Evolutionary conservation across 2,797 vertebrate genomes (phyloP).

Genomic region (Alfaro cultratus): DNA sequence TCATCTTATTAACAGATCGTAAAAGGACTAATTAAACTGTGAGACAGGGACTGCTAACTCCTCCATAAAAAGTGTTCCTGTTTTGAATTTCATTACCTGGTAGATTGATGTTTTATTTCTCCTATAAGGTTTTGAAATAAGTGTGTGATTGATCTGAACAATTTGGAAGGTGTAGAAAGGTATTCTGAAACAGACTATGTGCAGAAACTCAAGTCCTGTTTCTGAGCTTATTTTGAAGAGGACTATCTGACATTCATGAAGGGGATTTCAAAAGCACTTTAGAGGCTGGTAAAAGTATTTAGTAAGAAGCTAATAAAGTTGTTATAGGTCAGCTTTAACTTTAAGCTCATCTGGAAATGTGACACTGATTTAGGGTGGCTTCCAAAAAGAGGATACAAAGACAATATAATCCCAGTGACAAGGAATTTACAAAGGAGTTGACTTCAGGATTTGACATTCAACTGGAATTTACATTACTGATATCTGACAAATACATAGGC

Average conservation of each 20-base stretch:
- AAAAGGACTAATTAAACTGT: slow-evolving; percentile 28
- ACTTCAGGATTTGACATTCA: slow-evolving; percentile 47
- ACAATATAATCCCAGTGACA: slow-evolving; percentile 54
- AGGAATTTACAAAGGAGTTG: slow-evolving; percentile 69
- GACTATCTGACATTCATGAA: slow-evolving; percentile 33
- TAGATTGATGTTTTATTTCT: background rate
- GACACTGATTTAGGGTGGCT: slow-evolving; percentile 54
- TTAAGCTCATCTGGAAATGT: slow-evolving; percentile 75
- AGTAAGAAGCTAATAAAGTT: slow-evolving; percentile 47
- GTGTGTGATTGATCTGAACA: slow-evolving; percentile 23
- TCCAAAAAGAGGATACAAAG: slow-evolving; percentile 54
- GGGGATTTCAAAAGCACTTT: slow-evolving; percentile 41
- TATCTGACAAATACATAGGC: slow-evolving; percentile 25
- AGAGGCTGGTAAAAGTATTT: slow-evolving; percentile 40
- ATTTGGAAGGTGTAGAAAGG: slow-evolving; percentile 29
- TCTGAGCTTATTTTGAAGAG: slow-evolving; percentile 46
- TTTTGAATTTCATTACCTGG: slow-evolving; percentile 5
- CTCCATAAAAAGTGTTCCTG: slow-evolving; percentile 9
- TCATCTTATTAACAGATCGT: slow-evolving; percentile 32
- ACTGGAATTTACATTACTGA: slow-evolving; percentile 66
- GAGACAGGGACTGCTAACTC: slow-evolving; percentile 23
- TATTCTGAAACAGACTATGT: slow-evolving; percentile 31
- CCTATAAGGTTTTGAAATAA: slow-evolving; percentile 11
- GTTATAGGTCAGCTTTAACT: slow-evolving; percentile 63
- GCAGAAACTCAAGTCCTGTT: slow-evolving; percentile 44